phyloP scores from a whole-genome alignment of 2,113 vertebrate genomes.

The Pelecanoides urinatrix region DNA sequence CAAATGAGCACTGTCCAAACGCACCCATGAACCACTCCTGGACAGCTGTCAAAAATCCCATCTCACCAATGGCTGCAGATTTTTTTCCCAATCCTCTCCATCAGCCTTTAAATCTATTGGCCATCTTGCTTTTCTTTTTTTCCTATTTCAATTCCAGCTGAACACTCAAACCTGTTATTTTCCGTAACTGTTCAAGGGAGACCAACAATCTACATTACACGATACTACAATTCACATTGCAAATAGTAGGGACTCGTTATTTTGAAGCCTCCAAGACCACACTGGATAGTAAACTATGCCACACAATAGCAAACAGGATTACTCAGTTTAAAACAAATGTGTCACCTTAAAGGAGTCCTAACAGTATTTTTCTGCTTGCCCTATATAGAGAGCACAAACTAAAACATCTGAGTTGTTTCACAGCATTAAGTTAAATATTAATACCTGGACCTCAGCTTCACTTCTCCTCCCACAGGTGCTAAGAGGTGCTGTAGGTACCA shows the following conservation, averaged over 20 bases:
- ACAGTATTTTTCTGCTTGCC: neutral
- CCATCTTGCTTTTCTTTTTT: neutral
- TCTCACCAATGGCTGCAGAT: neutral
- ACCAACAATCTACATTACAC: neutral
- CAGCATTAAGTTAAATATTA: neutral
- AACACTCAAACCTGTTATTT: neutral
- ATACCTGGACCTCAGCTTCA: neutral
- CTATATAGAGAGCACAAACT: neutral
- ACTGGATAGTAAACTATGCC: neutral
- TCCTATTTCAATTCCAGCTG: neutral
- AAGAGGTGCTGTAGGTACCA: neutral
- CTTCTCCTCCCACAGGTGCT: neutral
- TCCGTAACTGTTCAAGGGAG: neutral
- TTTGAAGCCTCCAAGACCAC: neutral
- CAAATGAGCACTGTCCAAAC: neutral
- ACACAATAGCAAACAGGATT: neutral
- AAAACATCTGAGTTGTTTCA: conserved; percentile 2
- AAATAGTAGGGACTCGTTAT: neutral
- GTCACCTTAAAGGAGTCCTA: neutral
- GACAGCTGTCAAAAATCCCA: neutral
- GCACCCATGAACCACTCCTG: neutral
- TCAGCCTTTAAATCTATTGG: neutral
- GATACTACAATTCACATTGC: neutral
- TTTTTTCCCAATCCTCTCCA: neutral
- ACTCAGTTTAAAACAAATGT: neutral